Evolutionary conservation across 2,888 invertebrate species (phyloP), one percentile per base, ranked within the genome.

Genomic region (Cerceris ruficornis): DNA sequence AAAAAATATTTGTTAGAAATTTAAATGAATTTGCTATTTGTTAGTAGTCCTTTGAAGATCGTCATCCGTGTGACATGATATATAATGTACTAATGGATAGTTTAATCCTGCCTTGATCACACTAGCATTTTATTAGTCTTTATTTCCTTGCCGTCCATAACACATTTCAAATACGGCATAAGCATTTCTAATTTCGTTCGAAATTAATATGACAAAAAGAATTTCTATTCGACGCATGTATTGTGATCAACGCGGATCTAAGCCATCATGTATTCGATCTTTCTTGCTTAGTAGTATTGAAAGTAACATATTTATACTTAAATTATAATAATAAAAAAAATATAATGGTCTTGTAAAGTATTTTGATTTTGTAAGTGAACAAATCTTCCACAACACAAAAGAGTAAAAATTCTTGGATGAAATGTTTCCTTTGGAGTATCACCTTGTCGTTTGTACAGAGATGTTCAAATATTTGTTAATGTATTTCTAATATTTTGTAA

Each of bases 251-350:
- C 14, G 11, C 60, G 60, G 60, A 14, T 28, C 14, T 65, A 69
- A 17, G 68, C n/a, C 57, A 69, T 75, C 17, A 49, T 57, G 50
- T 69, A 65, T 52, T 61, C 15, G 41, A 66, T 75, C 66, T 70
- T 41, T 42, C 52, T 60, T 58, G 52, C 11, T 76, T 66, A 74
- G 6, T 43, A n/a, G 55, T 15, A 14, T 61, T 69, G 14, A 28
- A 61, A 11, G 7, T 17, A 52, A 68, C 59, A 41, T 69, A 69
- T 69, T 74, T 75, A 60, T 65, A 39, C 49, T 75, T 64, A 57
- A 57, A 57, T 61, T 66, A 49, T 49, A 42, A 49, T 42, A 52
- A 28, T 2, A 28, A 28, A 28, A 28, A 28, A 28, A 11, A 28
- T 61, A 42, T 61, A 54, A 17, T 14, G 15, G n/a, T 54, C 41